phyloP scores from a whole-genome alignment of 1,140 invertebrate species.

The Anastrepha obliqua region DNA sequence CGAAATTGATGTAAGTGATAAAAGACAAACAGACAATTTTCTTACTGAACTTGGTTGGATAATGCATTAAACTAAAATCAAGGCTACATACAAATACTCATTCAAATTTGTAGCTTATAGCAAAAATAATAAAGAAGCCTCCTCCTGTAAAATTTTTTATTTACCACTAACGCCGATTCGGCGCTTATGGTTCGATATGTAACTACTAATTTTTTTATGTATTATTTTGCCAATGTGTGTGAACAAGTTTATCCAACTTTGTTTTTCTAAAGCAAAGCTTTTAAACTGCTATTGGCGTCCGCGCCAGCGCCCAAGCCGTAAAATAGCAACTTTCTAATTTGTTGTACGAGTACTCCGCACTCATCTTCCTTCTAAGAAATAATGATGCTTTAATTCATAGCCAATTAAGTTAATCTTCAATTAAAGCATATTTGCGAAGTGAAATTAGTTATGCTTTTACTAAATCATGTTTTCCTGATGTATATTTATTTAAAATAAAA shows the following conservation, averaged over 20 bases:
- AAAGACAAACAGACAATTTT: too few relatives aligned
- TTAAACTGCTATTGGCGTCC: neutral
- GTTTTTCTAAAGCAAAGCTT: neutral
- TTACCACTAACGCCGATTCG: slow-evolving; percentile 3
- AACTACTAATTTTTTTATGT: neutral
- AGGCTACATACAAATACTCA: too few relatives aligned
- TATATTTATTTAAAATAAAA: too few relatives aligned
- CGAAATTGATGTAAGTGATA: too few relatives aligned
- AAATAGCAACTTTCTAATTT: neutral
- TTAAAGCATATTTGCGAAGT: neutral
- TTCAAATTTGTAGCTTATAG: too few relatives aligned
- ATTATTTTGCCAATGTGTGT: neutral
- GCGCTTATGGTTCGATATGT: neutral
- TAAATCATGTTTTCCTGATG: too few relatives aligned
- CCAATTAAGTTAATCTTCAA: neutral
- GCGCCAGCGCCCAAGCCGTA: neutral
- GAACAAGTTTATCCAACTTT: neutral
- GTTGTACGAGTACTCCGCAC: neutral
- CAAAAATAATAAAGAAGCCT: too few relatives aligned
- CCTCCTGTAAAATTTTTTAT: neutral
- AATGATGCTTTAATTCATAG: neutral
- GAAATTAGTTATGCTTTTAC: too few relatives aligned
- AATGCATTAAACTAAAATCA: too few relatives aligned
- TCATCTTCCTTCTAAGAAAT: neutral
- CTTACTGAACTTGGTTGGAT: too few relatives aligned